Evolutionary conservation across 2,113 vertebrate species (phyloP).

Genomic region (Myxocyprinus asiaticus): DNA sequence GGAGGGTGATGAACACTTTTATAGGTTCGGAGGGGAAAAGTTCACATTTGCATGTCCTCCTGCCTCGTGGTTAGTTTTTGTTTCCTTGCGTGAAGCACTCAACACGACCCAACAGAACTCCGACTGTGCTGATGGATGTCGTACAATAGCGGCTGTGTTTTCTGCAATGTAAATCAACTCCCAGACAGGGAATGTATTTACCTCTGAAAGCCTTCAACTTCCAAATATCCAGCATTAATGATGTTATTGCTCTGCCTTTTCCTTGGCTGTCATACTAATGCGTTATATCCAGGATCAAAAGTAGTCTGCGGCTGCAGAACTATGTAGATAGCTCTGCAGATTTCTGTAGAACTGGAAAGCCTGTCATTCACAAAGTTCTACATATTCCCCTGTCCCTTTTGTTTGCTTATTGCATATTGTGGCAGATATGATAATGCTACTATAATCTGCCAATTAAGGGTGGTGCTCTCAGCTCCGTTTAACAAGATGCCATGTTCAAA

Average conservation of each 20-base stretch:
- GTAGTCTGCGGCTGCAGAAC: no score
- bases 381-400: no score
- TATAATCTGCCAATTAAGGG: no score
- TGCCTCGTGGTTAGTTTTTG: conserved; percentile 15
- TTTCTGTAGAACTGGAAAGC: no score
- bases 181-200: conserved; percentile 12
- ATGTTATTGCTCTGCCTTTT: conserved; percentile 10
- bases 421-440: no score
- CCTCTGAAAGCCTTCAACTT: conserved; percentile 7
- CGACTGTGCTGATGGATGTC: conserved; percentile 2
- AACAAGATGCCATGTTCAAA: no score
- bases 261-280: neutral
- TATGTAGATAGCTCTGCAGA: no score
- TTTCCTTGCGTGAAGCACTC: conserved; percentile 21
- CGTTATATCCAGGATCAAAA: no score
- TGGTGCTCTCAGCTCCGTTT: no score
- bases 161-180: conserved; percentile 18
- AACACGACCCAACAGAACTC: neutral
- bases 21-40: conserved; percentile 32
- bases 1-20: no score
- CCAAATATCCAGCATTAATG: neutral
- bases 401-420: no score
- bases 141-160: conserved; percentile 22
- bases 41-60: conserved; percentile 46
- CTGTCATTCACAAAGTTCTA: no score